Evolutionary conservation across 2,797 vertebrate species (phyloP).

Genomic region (Gadopsis marmoratus): DNA sequence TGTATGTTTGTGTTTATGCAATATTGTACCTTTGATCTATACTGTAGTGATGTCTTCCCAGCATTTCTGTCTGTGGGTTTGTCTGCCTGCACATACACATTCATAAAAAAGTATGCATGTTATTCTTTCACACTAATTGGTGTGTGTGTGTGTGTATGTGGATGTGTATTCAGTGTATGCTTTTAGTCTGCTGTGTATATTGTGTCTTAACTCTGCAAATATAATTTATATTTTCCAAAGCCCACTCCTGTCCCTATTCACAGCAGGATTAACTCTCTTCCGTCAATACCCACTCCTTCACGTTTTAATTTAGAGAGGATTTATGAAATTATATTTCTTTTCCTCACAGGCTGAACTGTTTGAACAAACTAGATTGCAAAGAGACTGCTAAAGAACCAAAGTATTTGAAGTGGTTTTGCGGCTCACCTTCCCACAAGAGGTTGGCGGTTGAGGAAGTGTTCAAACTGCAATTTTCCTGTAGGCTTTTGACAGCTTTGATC

Average conservation of each 20-base stretch:
- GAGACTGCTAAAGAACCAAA: constrained; percentile 42
- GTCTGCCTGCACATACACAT: not conserved
- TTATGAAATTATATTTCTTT: constrained; percentile 63
- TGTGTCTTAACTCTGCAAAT: constrained; percentile 47
- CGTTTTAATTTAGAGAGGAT: constrained; percentile 76
- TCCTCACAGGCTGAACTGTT: constrained; percentile 61
- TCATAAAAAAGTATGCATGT: not conserved
- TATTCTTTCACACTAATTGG: not conserved
- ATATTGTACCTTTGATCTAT: not conserved
- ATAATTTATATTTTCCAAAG: constrained; percentile 61
- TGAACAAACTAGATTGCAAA: constrained; percentile 62
- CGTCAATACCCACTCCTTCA: constrained; percentile 60
- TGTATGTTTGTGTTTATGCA: not conserved
- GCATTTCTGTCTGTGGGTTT: constrained; percentile 7
- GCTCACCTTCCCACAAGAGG: constrained; percentile 40
- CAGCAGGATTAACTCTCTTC: constrained; percentile 67
- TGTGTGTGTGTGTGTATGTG: not conserved
- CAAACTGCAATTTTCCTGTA: constrained; percentile 39
- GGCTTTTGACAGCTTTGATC: constrained; percentile 61
- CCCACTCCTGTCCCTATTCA: constrained; percentile 62
- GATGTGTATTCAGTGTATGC: not conserved
- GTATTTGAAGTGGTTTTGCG: constrained; percentile 45
- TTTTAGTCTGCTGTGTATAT: constrained; percentile 2
- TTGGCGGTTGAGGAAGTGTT: constrained; percentile 37
- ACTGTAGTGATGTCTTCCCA: not conserved